Base-by-base conservation (phyloP, 1,140 invertebrate species). In the Bombus confusus region DNA sequence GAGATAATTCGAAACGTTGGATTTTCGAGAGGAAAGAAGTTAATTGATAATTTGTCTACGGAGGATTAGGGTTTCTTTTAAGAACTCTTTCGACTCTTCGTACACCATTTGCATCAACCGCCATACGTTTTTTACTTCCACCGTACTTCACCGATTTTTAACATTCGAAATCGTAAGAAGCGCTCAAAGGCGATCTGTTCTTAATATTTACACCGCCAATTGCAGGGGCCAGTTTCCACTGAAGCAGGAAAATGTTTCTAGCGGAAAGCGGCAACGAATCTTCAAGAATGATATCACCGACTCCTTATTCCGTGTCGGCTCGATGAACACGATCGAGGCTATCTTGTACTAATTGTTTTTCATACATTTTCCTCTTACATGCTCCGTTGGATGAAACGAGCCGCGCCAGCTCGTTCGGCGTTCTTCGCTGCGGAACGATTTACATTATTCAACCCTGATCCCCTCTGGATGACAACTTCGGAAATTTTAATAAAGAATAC, bases 291-390 rank as follows among this genome's bases (percentile, higher is more conserved):
- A 84, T 79, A 72, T n/a, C 10, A 62, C 59, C 28, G 52, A 13
- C n/a, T 6, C 28, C 57, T 31, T 8, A 9, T 25, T n/a, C 28
- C 31, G 52, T n/a, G 57, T 15, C 68, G 34, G 31, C 31, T 13
- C 52, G 22, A 34, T 37, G 76, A 72, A 80, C 77, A 80, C 77
- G 47, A 37, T 37, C 47, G 39, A 72, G 73, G 31, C 76, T 85
- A 79, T 79, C 64, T 66, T 28, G 37, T 73, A 22, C 57, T 85
- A 72, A 85, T 85, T 81, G 62, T 85, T 85, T 85, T 85, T 80
- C 78, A 80, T 80, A 75, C 81, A 74, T 81, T 85, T 85, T 81
- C 84, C 79, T 85, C 43, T 85, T 85, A 85, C 78, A 68, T 37
- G 75, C 69, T 81, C 47, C 31, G 75, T 59, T 66, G 72, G 77